Evolutionary conservation across 2,888 invertebrate genomes (phyloP).

Genomic region (Meteorus cinctellus): DNA sequence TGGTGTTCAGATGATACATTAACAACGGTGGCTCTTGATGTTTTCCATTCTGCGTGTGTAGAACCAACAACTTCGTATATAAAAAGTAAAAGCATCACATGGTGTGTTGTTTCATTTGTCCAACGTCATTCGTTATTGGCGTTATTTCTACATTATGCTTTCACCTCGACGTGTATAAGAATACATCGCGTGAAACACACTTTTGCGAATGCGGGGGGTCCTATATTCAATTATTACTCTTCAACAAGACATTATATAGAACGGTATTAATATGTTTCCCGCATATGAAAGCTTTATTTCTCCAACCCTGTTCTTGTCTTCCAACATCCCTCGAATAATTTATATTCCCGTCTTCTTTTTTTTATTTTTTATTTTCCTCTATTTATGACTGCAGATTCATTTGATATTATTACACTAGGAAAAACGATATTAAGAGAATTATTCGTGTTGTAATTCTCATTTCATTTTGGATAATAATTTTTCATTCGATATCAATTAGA

Average conservation of each 20-base stretch:
- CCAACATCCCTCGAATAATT: neutral
- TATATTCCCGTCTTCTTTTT: neutral
- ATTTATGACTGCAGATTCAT: too few species aligned
- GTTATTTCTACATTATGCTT: neutral
- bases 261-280: neutral
- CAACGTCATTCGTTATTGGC: conserved; percentile 25
- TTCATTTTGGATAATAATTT: too few species aligned
- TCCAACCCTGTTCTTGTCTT: neutral
- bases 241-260: conserved; percentile 6
- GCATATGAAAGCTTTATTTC: neutral
- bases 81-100: conserved; percentile 10
- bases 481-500: too few species aligned
- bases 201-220: neutral
- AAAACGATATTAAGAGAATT: too few species aligned
- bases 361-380: too few species aligned
- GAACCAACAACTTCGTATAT: neutral
- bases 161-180: neutral
- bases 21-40: neutral
- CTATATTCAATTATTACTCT: conserved; percentile 35
- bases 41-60: conserved; percentile 5
- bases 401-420: too few species aligned
- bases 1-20: neutral
- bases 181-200: conserved; percentile 19
- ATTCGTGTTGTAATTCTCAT: too few species aligned
- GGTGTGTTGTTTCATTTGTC: neutral